A percentile compares a stretch with the other conserved stretches of the same genome.
These are phyloP conservation scores for Drosophila rhopaloa DNA, from an alignment of 1,140 invertebrate species.

Conservation along the genomic window DNA sequence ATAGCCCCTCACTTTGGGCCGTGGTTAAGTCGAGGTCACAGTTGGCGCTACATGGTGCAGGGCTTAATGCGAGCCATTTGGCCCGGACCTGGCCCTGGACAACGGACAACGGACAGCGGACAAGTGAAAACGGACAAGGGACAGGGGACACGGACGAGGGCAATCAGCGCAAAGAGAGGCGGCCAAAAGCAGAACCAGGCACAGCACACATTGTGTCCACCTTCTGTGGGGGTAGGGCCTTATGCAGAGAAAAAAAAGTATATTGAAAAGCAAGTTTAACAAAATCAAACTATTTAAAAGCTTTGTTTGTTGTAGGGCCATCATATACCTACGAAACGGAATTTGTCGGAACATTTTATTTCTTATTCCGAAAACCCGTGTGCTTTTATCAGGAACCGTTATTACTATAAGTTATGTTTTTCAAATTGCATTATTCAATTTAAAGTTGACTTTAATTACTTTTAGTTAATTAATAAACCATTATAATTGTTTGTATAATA, in stretches of 20 bases:
- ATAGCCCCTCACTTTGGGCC: slow-evolving; percentile 2
- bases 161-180: slow-evolving; percentile 49
- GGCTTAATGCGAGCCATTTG: slow-evolving; percentile 71
- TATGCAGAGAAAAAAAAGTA: neutral
- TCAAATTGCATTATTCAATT: no score
- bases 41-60: slow-evolving; percentile 73
- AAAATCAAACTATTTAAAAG: no score
- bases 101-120: slow-evolving; percentile 7
- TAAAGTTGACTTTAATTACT: no score
- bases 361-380: no score
- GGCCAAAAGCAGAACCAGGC: slow-evolving; percentile 39
- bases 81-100: slow-evolving; percentile 17
- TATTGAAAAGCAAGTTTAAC: no score
- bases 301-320: no score
- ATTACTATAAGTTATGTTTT: no score
- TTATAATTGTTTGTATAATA: no score
- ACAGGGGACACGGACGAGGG: slow-evolving; percentile 37
- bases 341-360: no score
- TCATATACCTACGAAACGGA: no score
- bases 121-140: slow-evolving; percentile 2
- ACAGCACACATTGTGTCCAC: slow-evolving; percentile 24
- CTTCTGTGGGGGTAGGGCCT: neutral
- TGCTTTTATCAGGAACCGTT: no score
- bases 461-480: no score
- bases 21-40: slow-evolving; percentile 66